A percentile compares a stretch with the other conserved stretches of the same genome.
phyloP scores from a whole-genome alignment of 35 echinoderm and acorn worm genomes.

The Nesometra sesokonis region DNA sequence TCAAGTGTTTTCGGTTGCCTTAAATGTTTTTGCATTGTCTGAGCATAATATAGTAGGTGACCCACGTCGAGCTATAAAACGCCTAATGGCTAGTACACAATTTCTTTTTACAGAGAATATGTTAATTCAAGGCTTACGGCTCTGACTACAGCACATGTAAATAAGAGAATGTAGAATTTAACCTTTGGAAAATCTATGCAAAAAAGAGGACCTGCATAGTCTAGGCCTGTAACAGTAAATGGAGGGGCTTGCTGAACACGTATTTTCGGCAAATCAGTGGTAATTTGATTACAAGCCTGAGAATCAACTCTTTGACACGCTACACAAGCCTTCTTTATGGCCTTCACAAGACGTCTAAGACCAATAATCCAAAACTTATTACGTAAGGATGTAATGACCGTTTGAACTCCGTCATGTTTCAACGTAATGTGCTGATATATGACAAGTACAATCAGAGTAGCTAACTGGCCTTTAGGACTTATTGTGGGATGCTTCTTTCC shows the following conservation, averaged over 20 bases:
- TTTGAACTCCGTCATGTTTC: constrained; percentile 5
- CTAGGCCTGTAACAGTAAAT: constrained; percentile 6
- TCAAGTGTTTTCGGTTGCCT: background rate
- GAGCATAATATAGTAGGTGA: constrained; percentile 12
- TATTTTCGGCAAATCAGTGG: background rate
- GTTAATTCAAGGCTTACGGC: constrained; percentile 7
- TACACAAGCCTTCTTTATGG: constrained; percentile 1
- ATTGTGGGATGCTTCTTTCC: too few species aligned
- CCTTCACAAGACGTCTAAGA: constrained; percentile 4
- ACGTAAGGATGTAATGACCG: background rate
- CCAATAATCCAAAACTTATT: constrained; percentile 9
- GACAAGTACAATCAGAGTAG: background rate
- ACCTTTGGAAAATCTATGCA: constrained; percentile 3
- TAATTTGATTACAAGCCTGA: constrained; percentile 4
- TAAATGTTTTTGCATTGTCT: constrained; percentile 33
- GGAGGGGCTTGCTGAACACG: background rate
- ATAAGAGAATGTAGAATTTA: background rate
- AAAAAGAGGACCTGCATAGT: constrained; percentile 9
- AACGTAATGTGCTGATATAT: background rate
- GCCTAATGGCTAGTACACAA: constrained; percentile 5
- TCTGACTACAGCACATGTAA: constrained; percentile 23
- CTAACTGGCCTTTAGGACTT: too few species aligned
- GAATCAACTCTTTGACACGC: constrained; percentile 9
- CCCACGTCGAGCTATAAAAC: background rate
- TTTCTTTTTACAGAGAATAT: background rate